These are phyloP conservation scores for Monoplex corrugatus DNA, from an alignment of 2,888 invertebrate species.

Conservation along the genomic window DNA sequence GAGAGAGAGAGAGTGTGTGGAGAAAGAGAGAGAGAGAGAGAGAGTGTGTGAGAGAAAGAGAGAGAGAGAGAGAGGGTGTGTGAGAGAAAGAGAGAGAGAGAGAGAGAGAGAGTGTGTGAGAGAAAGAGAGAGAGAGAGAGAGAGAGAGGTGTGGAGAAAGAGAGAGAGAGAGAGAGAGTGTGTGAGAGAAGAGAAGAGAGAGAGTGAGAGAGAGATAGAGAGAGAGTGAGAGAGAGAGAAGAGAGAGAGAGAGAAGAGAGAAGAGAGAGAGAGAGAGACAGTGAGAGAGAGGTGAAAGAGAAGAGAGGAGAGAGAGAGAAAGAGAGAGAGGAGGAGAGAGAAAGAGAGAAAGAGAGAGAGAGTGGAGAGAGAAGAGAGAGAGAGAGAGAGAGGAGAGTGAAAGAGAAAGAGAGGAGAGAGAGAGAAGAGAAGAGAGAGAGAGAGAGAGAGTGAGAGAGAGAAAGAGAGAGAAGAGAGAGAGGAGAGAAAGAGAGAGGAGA, in stretches of 20 bases:
- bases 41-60: too few relatives aligned
- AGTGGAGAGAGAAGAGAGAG: not conserved
- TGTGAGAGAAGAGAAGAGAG: not conserved
- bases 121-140: too few relatives aligned
- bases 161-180: slow-evolving; percentile 18
- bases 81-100: not conserved
- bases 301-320: too few relatives aligned
- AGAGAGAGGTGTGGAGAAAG: not conserved
- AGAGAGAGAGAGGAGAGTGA: not conserved
- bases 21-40: not conserved
- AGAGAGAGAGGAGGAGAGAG: too few relatives aligned
- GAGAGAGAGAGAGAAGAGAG: not conserved
- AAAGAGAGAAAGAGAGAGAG: not conserved
- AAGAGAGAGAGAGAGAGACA: too few relatives aligned
- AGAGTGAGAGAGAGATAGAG: not conserved
- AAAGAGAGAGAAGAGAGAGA: too few relatives aligned
- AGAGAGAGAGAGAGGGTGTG: not conserved
- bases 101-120: not conserved
- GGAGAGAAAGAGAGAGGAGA: not conserved
- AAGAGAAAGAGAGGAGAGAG: not conserved
- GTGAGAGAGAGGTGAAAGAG: too few relatives aligned
- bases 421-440: not conserved
- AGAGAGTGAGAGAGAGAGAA: not conserved
- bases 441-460: not conserved
- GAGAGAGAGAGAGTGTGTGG: not conserved